Evolutionary conservation across 2,797 vertebrate species (phyloP), one percentile per base, ranked within the genome.

Genomic region (Acestrorhynchus altus): DNA sequence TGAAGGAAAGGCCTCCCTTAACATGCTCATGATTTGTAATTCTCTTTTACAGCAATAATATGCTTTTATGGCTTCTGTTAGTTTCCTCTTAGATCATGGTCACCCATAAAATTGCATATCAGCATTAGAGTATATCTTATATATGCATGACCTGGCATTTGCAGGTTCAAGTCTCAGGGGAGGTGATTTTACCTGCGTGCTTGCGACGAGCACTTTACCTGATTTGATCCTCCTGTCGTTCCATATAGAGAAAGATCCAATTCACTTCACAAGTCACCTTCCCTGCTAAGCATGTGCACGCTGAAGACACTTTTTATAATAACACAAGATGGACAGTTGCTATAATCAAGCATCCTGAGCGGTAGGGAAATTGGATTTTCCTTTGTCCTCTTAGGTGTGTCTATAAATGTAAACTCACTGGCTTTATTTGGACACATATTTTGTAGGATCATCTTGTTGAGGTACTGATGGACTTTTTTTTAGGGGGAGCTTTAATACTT

Each of bases 181-280:
- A 28, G 28, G 59, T 74, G 44, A 24, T 47, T 35, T n/a, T 6
- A 60, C 56, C 70, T 42, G 64, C 40, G n/a, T n/a, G 67, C 56
- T 79, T 57, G 49, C 8, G 71, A 42, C 51, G 57, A 8, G 68
- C 77, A 77, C 67, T 76, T 79, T 76, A 57, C 61, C 26, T 77
- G 68, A 77, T 77, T 80, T 77, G 75, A 70, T 70, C 46, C 65
- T 28, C 40, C 26, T 28, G 56, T 57, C 26, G 22, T 65, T 59
- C 35, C 24, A 49, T 52, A 59, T 69, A 42, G 57, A 70, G 28
- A 56, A 42, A 67, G 61, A 52, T 52, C 44, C 60, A 83, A 83
- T 83, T 35, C 31, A 35, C 31, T 35, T 35, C 31, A 35, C 31
- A 80, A 74, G 65, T 42, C 65, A 77, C 78, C 81, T 83, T 77